Evolutionary conservation across 1,140 invertebrate genomes (phyloP).

Genomic region (Stenopsyche tienmushanensis): DNA sequence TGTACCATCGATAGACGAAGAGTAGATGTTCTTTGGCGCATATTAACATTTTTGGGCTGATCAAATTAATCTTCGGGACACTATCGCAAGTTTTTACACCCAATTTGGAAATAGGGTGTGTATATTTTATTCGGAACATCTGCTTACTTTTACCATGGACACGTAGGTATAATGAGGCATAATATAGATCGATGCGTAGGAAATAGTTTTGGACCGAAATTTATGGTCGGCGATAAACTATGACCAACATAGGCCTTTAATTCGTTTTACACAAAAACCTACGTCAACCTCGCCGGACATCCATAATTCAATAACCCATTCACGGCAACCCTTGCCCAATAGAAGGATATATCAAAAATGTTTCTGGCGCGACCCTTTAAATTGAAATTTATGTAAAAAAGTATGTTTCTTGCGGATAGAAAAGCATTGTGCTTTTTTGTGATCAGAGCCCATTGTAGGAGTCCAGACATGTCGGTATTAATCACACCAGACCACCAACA

Average conservation of each 20-base stretch:
- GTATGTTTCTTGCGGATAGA: slow-evolving; percentile 23
- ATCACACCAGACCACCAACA: slow-evolving; percentile 12
- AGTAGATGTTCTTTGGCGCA: no score
- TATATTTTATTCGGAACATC: no score
- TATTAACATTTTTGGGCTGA: no score
- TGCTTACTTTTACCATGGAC: neutral
- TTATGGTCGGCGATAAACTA: slow-evolving; percentile 25
- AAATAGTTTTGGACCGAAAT: slow-evolving; percentile 18
- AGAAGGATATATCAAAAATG: slow-evolving; percentile 34
- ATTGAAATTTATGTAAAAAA: slow-evolving; percentile 41
- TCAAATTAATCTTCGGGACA: no score
- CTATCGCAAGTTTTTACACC: no score
- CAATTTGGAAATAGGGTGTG: no score
- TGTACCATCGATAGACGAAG: no score
- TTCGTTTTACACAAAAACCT: slow-evolving; percentile 37
- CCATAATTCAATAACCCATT: slow-evolving; percentile 38
- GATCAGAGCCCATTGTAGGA: slow-evolving; percentile 19
- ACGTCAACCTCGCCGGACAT: slow-evolving; percentile 32
- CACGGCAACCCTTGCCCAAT: slow-evolving; percentile 13
- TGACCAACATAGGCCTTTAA: slow-evolving; percentile 26
- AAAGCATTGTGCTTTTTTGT: neutral
- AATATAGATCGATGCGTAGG: slow-evolving; percentile 12
- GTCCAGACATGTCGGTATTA: slow-evolving; percentile 13
- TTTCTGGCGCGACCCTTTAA: slow-evolving; percentile 29
- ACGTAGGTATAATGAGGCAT: slow-evolving; percentile 3